These are phyloP conservation scores for Etheostoma perlongum DNA, from an alignment of 2,797 vertebrate species.

Conservation along the genomic window DNA sequence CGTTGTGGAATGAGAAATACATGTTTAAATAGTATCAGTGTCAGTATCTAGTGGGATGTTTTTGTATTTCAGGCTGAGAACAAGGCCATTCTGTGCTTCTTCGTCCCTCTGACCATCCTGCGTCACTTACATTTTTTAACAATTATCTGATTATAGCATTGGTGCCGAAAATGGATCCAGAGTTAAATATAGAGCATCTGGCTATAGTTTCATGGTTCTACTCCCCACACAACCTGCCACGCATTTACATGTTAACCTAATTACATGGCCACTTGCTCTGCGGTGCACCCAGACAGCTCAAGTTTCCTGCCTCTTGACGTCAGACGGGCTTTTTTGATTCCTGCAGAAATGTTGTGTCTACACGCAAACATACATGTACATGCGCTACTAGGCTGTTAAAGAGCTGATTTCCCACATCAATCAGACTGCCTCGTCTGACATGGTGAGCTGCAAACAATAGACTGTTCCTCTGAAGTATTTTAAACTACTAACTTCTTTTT, in stretches of 20 bases:
- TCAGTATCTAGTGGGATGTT: slow-evolving; percentile 10
- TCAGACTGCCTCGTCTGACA: no score
- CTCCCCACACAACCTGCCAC: slow-evolving; percentile 82
- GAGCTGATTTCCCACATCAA: no score
- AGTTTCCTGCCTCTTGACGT: slow-evolving; percentile 86
- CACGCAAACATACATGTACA: background rate
- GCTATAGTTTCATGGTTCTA: slow-evolving; percentile 80
- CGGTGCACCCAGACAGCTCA: slow-evolving; percentile 79
- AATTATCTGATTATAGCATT: slow-evolving; percentile 83
- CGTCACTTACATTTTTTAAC: slow-evolving; percentile 78
- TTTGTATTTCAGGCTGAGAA: background rate
- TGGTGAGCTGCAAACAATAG: no score
- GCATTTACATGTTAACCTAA: slow-evolving; percentile 86
- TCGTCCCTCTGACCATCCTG: slow-evolving; percentile 52
- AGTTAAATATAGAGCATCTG: slow-evolving; percentile 86
- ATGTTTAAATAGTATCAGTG: background rate
- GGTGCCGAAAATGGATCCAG: slow-evolving; percentile 73
- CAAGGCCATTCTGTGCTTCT: no score
- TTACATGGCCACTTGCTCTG: slow-evolving; percentile 82
- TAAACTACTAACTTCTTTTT: no score
- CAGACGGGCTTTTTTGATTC: slow-evolving; percentile 74
- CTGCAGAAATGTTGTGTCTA: slow-evolving; percentile 52
- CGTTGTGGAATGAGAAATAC: background rate
- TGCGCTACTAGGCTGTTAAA: no score
- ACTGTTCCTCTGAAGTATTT: no score